These are phyloP conservation scores for Sesia apiformis DNA, from an alignment of 2,888 invertebrate genomes.

Conservation along the genomic window DNA sequence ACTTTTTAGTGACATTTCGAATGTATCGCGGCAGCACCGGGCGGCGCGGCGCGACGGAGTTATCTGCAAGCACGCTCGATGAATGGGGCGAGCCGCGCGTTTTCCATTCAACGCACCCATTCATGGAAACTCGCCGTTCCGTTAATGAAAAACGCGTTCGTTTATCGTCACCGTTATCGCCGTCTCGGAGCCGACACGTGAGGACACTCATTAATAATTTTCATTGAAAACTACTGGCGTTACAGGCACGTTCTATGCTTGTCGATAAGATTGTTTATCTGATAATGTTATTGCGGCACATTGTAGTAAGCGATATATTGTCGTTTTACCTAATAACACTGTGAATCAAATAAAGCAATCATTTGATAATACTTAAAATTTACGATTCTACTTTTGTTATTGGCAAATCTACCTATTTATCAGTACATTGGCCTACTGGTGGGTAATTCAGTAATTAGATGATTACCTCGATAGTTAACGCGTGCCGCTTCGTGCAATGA, in stretches of 20 bases:
- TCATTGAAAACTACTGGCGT: not conserved
- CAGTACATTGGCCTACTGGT: no score
- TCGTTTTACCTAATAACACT: not conserved
- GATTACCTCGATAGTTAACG: conserved; percentile 3
- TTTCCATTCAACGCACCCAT: conserved; percentile 66
- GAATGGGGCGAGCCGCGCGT: conserved; percentile 58
- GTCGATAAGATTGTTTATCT: not conserved
- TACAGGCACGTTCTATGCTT: not conserved
- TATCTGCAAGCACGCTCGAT: conserved; percentile 18
- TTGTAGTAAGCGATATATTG: not conserved
- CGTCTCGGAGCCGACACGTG: not conserved
- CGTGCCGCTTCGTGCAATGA: conserved; percentile 3
- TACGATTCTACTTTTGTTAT: no score
- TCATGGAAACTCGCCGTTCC: conserved; percentile 66
- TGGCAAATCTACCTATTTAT: no score
- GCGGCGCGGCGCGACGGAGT: conserved; percentile 5
- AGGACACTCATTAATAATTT: not conserved
- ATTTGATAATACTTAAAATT: no score
- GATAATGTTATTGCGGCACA: not conserved
- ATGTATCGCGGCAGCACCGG: conserved; percentile 8
- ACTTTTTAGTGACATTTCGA: conserved; percentile 2
- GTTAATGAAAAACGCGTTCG: conserved; percentile 65
- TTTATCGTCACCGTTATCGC: conserved; percentile 32
- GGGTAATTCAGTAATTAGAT: conserved; percentile 1
- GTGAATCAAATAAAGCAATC: no score